phyloP scores from a whole-genome alignment of 2,888 invertebrate genomes.

The Hirtodrosophila cameraria region DNA sequence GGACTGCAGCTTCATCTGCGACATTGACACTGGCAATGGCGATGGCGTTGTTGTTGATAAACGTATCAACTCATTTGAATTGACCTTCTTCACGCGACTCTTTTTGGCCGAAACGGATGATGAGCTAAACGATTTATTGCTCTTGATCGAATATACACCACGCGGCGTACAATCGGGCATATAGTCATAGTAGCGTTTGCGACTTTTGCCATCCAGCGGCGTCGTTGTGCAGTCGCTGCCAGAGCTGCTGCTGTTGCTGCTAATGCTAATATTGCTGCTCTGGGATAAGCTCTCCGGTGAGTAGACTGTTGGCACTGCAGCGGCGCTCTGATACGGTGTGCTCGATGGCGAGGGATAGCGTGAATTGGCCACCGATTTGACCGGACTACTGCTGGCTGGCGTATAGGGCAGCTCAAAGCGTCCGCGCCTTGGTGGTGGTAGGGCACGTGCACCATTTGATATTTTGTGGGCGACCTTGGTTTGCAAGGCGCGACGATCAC shows the following conservation, averaged over 20 bases:
- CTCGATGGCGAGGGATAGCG: constrained; percentile 81
- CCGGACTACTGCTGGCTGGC: constrained; percentile 81
- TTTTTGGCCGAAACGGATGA: constrained; percentile 23
- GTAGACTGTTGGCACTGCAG: constrained; percentile 28
- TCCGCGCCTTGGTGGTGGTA: constrained; percentile 70
- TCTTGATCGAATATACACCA: constrained; percentile 31
- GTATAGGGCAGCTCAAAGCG: constrained; percentile 77
- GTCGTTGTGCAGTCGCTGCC: constrained; percentile 17
- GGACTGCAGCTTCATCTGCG: constrained; percentile 1
- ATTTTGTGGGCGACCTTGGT: constrained; percentile 87
- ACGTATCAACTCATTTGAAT: not conserved
- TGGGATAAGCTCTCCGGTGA: constrained; percentile 59
- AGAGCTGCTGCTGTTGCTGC: constrained; percentile 23
- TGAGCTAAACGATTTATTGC: constrained; percentile 44
- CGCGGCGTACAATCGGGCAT: too few relatives aligned
- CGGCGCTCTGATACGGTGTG: constrained; percentile 71
- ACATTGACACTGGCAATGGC: not conserved
- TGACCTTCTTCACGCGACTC: constrained; percentile 34
- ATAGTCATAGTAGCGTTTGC: constrained; percentile 43
- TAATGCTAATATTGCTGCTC: constrained; percentile 81
- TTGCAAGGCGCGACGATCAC: constrained; percentile 88
- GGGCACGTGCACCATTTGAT: constrained; percentile 56
- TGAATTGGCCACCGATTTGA: constrained; percentile 80
- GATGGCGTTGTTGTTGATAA: too few relatives aligned
- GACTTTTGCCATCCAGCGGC: not conserved